A percentile compares a stretch with the other conserved stretches of the same genome.
These are phyloP conservation scores for Prionace glauca DNA, from an alignment of 2,797 vertebrate species.

Conservation along the genomic window DNA sequence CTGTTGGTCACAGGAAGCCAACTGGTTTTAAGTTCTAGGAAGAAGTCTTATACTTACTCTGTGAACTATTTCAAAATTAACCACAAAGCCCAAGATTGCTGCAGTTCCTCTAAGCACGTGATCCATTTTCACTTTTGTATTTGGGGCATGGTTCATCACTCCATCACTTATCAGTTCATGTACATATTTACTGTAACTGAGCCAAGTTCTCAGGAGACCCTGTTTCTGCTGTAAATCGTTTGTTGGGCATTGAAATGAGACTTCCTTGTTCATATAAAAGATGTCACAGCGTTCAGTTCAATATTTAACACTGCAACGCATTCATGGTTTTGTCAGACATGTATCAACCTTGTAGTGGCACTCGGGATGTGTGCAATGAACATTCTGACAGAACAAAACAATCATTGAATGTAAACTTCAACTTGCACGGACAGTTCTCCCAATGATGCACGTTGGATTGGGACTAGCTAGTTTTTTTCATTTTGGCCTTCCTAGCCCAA, in stretches of 20 bases:
- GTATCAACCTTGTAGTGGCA: background rate
- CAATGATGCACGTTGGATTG: too few species aligned
- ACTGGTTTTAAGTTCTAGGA: conserved; percentile 25
- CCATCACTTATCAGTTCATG: background rate
- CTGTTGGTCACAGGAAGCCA: conserved; percentile 17
- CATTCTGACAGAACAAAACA: background rate
- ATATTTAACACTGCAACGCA: background rate
- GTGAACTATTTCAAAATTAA: conserved; percentile 16
- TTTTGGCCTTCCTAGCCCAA: background rate
- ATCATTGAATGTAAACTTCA: background rate
- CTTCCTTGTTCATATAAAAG: background rate
- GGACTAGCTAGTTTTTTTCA: background rate
- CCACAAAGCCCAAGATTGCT: conserved; percentile 6
- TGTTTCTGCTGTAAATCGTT: background rate
- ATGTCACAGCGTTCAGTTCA: background rate
- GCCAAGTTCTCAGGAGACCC: background rate
- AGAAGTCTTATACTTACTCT: background rate
- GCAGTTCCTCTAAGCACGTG: background rate
- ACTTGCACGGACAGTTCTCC: too few species aligned
- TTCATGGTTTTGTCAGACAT: too few species aligned
- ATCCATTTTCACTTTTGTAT: conserved; percentile 5
- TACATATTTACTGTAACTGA: background rate
- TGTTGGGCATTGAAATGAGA: background rate
- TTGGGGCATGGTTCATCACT: background rate
- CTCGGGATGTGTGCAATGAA: background rate